Evolutionary conservation across 53 echinoderm and acorn worm species (phyloP).

Genomic region (Paracentrotus lividus): DNA sequence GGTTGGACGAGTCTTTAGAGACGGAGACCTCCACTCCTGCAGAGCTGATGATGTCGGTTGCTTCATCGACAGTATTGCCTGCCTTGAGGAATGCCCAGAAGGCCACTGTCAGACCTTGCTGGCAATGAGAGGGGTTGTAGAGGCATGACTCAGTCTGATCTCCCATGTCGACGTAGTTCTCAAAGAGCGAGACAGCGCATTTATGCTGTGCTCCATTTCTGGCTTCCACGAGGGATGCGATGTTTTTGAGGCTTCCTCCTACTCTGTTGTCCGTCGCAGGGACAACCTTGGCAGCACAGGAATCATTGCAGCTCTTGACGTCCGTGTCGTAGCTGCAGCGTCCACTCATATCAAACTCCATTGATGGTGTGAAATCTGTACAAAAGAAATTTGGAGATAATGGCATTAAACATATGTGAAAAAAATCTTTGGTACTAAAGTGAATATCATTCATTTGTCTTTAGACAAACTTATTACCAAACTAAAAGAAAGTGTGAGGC

Average conservation of each 20-base stretch:
- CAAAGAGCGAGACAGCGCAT: constrained; percentile 70
- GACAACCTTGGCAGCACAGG: constrained; percentile 70
- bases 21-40: constrained; percentile 56
- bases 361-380: constrained; percentile 77
- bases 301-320: constrained; percentile 57
- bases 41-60: constrained; percentile 60
- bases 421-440: background rate
- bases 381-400: background rate
- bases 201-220: constrained; percentile 66
- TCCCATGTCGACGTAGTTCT: constrained; percentile 76
- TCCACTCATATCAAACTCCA: constrained; percentile 89
- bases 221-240: constrained; percentile 55
- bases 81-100: constrained; percentile 74
- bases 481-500: no score
- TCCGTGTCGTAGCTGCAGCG: constrained; percentile 78
- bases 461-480: no score
- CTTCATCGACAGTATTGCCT: constrained; percentile 61
- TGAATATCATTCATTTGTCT: no score
- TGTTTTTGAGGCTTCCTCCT: constrained; percentile 33
- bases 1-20: background rate
- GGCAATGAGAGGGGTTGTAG: constrained; percentile 74
- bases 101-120: constrained; percentile 77
- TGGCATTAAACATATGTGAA: background rate
- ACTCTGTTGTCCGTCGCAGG: constrained; percentile 68
- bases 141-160: constrained; percentile 80